phyloP scores from a whole-genome alignment of 2,113 vertebrate genomes.

The Cottus gobio region DNA sequence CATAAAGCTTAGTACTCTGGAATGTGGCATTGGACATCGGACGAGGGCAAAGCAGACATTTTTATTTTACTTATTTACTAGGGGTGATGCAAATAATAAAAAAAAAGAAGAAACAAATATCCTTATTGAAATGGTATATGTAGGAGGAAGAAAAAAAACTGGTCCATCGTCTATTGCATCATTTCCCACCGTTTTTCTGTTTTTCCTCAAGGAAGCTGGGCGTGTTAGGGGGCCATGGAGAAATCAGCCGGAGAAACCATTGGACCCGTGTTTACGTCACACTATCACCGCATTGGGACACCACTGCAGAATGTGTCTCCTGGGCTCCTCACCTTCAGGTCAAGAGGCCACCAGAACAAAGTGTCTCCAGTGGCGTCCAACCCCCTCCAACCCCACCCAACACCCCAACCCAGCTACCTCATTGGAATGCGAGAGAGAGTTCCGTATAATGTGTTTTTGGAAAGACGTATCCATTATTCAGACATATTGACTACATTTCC shows the following conservation, averaged over 20 bases:
- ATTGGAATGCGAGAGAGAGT: slow-evolving; percentile 60
- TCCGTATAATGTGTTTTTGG: slow-evolving; percentile 11
- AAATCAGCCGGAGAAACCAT: slow-evolving; percentile 52
- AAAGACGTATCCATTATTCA: not conserved
- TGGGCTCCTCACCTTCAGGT: slow-evolving; percentile 68
- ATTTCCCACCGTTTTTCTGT: slow-evolving; percentile 16
- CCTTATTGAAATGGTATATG: not conserved
- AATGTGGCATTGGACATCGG: not conserved
- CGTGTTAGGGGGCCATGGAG: slow-evolving; percentile 33
- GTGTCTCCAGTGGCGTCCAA: slow-evolving; percentile 23
- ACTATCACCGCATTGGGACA: slow-evolving; percentile 45
- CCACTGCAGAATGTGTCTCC: slow-evolving; percentile 41
- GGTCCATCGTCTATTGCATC: not conserved
- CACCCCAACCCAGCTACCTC: slow-evolving; percentile 31
- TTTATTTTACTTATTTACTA: not conserved
- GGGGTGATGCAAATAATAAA: not conserved
- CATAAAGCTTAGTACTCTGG: not conserved
- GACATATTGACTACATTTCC: slow-evolving; percentile 27
- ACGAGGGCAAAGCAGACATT: not conserved
- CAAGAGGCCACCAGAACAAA: slow-evolving; percentile 66
- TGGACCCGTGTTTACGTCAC: slow-evolving; percentile 37
- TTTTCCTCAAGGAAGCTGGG: slow-evolving; percentile 17
- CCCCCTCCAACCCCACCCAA: not conserved
- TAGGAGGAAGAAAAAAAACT: not conserved
- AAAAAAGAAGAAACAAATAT: not conserved